Percentiles rank a stretch among this genome's conserved stretches.
phyloP scores from a whole-genome alignment of 2,797 vertebrate species.

The Scyliorhinus canicula region DNA sequence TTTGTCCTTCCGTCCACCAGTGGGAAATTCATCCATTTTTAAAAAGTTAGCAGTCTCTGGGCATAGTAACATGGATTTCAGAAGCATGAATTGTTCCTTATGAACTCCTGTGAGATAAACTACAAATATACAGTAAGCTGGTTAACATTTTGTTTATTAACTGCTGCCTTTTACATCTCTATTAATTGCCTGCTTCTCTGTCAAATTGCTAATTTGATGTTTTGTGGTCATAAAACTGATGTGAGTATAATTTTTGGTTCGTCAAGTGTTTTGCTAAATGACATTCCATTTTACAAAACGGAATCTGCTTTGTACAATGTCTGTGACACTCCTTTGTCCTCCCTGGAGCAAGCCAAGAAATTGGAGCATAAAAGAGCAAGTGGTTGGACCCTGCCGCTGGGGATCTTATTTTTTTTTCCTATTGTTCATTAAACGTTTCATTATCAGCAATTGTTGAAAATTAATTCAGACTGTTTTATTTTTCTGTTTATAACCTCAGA shows the following conservation, averaged over 20 bases:
- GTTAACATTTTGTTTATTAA: slow-evolving; percentile 41
- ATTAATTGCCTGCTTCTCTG: slow-evolving; percentile 55
- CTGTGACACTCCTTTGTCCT: background rate
- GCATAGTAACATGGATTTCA: background rate
- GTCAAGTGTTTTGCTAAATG: background rate
- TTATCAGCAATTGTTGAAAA: background rate
- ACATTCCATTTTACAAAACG: background rate
- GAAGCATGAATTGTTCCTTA: background rate
- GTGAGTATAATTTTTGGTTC: background rate
- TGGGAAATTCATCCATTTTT: background rate
- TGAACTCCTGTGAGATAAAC: background rate
- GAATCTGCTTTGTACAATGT: background rate
- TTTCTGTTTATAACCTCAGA: background rate
- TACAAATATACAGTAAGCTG: background rate
- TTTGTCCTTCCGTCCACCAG: background rate
- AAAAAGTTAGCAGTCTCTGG: background rate
- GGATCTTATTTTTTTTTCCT: background rate
- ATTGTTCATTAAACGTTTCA: slow-evolving; percentile 4
- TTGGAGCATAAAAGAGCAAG: slow-evolving; percentile 4
- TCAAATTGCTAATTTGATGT: background rate
- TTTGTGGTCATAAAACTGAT: background rate
- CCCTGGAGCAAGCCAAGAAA: slow-evolving; percentile 12
- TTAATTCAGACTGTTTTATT: background rate
- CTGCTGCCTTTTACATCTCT: slow-evolving; percentile 52
- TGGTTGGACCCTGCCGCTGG: background rate